Evolutionary conservation across 2,797 vertebrate genomes (phyloP).

Genomic region (Pipistrellus pipistrellus): DNA sequence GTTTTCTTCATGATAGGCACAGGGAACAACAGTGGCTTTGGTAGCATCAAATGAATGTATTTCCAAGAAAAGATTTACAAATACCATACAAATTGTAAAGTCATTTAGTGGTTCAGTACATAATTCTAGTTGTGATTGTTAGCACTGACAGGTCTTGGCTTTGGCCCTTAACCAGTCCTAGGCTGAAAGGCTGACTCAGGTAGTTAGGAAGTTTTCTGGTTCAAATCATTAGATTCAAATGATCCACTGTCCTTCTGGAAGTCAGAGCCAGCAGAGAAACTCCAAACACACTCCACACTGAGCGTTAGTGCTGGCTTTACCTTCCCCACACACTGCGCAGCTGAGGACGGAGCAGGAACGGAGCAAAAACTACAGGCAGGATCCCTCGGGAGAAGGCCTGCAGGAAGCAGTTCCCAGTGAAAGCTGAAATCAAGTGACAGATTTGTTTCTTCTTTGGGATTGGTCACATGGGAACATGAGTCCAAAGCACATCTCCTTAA

Average conservation of each 20-base stretch:
- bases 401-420: neutral
- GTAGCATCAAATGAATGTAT: neutral
- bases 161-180: neutral
- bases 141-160: conserved; percentile 17
- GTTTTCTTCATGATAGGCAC: conserved; percentile 15
- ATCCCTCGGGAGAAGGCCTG: neutral
- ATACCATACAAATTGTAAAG: conserved; percentile 30
- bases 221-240: conserved; percentile 22
- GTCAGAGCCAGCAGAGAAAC: neutral
- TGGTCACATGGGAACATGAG: neutral
- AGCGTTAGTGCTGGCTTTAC: conserved; percentile 8
- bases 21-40: neutral
- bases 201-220: neutral
- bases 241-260: neutral
- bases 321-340: neutral
- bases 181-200: neutral
- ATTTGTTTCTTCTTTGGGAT: conserved; percentile 13
- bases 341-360: neutral
- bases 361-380: conserved; percentile 6
- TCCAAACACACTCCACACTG: conserved; percentile 2
- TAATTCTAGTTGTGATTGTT: neutral
- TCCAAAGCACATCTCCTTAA: neutral
- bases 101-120: conserved; percentile 36
- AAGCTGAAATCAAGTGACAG: neutral
- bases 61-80: conserved; percentile 29